Base-by-base conservation (phyloP, 2,113 vertebrate species). In the Manacus vitellinus region DNA sequence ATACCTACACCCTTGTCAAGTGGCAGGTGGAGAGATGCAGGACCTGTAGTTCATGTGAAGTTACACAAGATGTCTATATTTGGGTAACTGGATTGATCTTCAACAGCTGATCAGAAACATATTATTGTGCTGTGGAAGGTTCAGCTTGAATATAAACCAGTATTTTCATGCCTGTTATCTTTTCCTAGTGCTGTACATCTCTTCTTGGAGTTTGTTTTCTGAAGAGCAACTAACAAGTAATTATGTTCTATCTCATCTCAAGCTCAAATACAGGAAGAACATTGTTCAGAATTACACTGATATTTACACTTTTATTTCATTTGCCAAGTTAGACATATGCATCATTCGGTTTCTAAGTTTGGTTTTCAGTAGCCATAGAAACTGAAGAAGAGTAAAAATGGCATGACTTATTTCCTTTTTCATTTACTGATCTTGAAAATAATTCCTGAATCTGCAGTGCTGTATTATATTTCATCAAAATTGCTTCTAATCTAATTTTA, bases 301-400 rank as follows among this genome's bases (percentile, higher is more conserved):
- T 84, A 86, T 90, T 95, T 93, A 78, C 41, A 73, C 39, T 49
- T 90, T 55, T 83, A 71, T 54, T 63, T 77, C 27, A 28, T 77
- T 63, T 66, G 56, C 55, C 59, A 63, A 66, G 35, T 83, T 74
- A 92, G 94, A 88, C 37, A 56, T 49, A 51, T 27, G 47, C 63
- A 88, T 93, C 78, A 63, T 51, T 88, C 65, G 8, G 44, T 82
- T 93, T 93, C 75, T 88, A 86, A 85, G 44, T 56, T 84, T 83
- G 43, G 41, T 72, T 92, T 96, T 95, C 65, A 79, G 94, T 97
- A 96, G 79, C 71, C 92, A 74, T 95, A 86, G 85, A 96, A 96
- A 96, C 94, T 77, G 62, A 88, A 89, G 58, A 78, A 68, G 31
- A n/a, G 35, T 78, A 88, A 62, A 80, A 94, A 87, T 92, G 66